phyloP scores from a whole-genome alignment of 2,113 vertebrate species.

The Cyprinus carpio region DNA sequence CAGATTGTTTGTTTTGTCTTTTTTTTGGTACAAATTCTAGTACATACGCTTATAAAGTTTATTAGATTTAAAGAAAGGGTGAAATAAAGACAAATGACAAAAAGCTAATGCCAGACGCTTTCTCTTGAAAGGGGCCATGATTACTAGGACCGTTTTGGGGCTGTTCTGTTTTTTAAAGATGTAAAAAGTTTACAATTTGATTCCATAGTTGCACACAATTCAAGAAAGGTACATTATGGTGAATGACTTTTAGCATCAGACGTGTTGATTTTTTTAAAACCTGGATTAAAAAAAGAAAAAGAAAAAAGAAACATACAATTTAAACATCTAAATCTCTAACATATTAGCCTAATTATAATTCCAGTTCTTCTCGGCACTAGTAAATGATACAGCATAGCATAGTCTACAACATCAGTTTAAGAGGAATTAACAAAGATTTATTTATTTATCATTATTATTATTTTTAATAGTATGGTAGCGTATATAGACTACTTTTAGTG shows the following conservation, averaged over 20 bases:
- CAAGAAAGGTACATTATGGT: background rate
- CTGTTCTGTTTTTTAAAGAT: background rate
- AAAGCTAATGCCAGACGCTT: conserved; percentile 68
- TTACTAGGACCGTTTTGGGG: background rate
- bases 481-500: background rate
- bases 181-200: background rate
- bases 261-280: background rate
- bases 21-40: conserved; percentile 80
- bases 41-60: conserved; percentile 81
- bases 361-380: background rate
- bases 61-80: conserved; percentile 78
- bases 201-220: background rate
- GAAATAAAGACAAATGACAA: conserved; percentile 80
- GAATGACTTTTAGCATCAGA: background rate
- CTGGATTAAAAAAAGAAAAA: no score
- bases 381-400: background rate
- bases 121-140: conserved; percentile 14
- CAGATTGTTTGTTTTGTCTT: conserved; percentile 78
- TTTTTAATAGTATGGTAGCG: background rate
- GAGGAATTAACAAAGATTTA: background rate
- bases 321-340: background rate
- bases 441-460: background rate
- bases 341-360: background rate
- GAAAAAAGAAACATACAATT: background rate
- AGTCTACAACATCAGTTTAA: background rate